A percentile compares a stretch with the other conserved stretches of the same genome.
Evolutionary conservation across 2,797 vertebrate species (phyloP).

Genomic region (Momotus momota): DNA sequence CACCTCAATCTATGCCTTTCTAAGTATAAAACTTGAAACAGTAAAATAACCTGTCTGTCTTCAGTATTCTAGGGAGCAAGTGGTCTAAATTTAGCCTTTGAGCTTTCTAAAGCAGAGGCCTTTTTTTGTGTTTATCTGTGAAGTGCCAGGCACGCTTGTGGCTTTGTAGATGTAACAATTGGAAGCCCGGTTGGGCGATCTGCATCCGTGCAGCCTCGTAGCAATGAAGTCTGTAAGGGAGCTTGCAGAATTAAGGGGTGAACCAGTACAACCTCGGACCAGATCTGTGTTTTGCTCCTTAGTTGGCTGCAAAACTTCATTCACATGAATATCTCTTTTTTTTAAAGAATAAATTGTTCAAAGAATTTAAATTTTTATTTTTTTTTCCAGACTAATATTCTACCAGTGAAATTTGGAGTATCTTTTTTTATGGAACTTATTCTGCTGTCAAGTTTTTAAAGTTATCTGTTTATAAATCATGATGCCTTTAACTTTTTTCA

Average conservation of each 20-base stretch:
- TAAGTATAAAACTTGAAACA: neutral
- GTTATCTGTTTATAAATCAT: neutral
- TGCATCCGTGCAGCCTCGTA: fast-evolving
- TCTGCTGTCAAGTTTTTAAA: neutral
- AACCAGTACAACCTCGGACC: neutral
- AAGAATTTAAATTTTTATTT: neutral
- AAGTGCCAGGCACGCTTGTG: fast-evolving
- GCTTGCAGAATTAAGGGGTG: neutral
- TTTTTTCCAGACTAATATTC: neutral
- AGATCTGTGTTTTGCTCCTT: neutral
- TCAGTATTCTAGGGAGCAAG: neutral
- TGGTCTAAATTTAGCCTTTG: neutral
- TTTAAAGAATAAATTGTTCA: neutral
- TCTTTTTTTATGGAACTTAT: neutral
- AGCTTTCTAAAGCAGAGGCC: neutral
- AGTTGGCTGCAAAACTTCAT: neutral
- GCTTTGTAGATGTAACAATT: neutral
- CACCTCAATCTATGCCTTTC: neutral
- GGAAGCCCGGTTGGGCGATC: fast-evolving
- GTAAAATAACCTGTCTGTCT: neutral
- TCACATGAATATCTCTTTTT: neutral
- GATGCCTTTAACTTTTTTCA: neutral
- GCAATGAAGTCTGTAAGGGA: neutral
- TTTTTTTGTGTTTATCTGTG: neutral
- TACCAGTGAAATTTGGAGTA: neutral